Evolutionary conservation across 1,140 invertebrate genomes (phyloP).

Genomic region (Elymnias hypermnestra): DNA sequence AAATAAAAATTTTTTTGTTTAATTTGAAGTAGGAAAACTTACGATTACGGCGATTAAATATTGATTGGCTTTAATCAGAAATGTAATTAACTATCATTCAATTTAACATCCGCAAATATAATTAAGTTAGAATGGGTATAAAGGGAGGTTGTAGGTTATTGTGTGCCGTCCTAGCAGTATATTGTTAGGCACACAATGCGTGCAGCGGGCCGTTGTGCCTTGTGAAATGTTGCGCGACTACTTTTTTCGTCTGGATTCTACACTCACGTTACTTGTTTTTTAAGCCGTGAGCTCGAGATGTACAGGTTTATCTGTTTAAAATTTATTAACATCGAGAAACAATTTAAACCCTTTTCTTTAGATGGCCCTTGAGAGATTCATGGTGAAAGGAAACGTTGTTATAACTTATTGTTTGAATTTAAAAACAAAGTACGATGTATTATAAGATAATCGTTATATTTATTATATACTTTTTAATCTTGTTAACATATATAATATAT

Average conservation of each 20-base stretch:
- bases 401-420: constrained; percentile 54
- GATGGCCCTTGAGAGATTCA: constrained; percentile 60
- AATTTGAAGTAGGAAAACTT: too few relatives aligned
- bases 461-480: too few relatives aligned
- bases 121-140: constrained; percentile 17
- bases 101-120: constrained; percentile 14
- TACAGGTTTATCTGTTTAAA: constrained; percentile 75
- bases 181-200: constrained; percentile 71
- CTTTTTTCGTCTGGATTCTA: constrained; percentile 75
- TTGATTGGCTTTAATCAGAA: background rate
- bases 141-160: constrained; percentile 35
- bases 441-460: too few relatives aligned
- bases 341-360: constrained; percentile 71
- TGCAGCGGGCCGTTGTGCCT: constrained; percentile 70
- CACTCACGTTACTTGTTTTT: constrained; percentile 72
- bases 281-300: constrained; percentile 70
- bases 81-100: background rate
- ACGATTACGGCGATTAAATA: too few relatives aligned
- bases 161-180: constrained; percentile 52
- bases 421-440: too few relatives aligned
- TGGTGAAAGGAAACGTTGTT: constrained; percentile 62
- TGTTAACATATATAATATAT: too few relatives aligned
- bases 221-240: constrained; percentile 74
- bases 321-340: constrained; percentile 75
- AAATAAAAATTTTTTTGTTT: too few relatives aligned